These are phyloP conservation scores for Papilio demoleus DNA, from an alignment of 2,888 invertebrate genomes.

Conservation along the genomic window DNA sequence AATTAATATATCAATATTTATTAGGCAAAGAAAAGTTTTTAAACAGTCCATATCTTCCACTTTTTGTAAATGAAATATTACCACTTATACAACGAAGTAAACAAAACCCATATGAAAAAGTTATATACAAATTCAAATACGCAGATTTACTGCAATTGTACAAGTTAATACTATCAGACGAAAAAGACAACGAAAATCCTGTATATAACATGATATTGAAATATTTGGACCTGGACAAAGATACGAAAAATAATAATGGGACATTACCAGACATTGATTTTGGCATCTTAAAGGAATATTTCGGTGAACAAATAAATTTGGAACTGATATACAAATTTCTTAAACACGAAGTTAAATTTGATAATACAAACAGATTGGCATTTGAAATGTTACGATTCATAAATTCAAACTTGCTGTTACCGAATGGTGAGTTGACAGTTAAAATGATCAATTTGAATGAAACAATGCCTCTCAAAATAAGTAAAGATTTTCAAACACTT, in stretches of 20 bases:
- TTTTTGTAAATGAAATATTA: slow-evolving; percentile 14
- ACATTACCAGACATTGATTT: background rate
- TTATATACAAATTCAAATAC: slow-evolving; percentile 7
- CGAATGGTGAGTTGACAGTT: slow-evolving; percentile 24
- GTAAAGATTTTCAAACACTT: slow-evolving; percentile 10
- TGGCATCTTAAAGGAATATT: background rate
- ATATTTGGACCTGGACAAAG: background rate
- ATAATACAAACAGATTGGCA: slow-evolving; percentile 6
- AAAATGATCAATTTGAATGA: slow-evolving; percentile 18
- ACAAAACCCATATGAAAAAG: slow-evolving; percentile 4
- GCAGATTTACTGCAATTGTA: slow-evolving; percentile 27
- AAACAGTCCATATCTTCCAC: slow-evolving; percentile 9
- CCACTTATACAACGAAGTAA: slow-evolving; percentile 13
- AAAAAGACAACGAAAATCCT: slow-evolving; percentile 19
- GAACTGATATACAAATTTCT: slow-evolving; percentile 26
- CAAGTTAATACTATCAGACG: slow-evolving; percentile 14
- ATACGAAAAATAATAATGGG: background rate
- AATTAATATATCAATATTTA: slow-evolving; percentile 16
- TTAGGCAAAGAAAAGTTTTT: slow-evolving; percentile 18
- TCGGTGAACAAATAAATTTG: slow-evolving; percentile 23
- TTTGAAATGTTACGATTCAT: slow-evolving; percentile 20
- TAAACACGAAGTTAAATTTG: background rate
- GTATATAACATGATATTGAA: slow-evolving; percentile 15
- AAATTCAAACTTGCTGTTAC: slow-evolving; percentile 26
- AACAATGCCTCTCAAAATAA: background rate